phyloP scores from a whole-genome alignment of 2,888 invertebrate species.

The Drosophila buzzatii region DNA sequence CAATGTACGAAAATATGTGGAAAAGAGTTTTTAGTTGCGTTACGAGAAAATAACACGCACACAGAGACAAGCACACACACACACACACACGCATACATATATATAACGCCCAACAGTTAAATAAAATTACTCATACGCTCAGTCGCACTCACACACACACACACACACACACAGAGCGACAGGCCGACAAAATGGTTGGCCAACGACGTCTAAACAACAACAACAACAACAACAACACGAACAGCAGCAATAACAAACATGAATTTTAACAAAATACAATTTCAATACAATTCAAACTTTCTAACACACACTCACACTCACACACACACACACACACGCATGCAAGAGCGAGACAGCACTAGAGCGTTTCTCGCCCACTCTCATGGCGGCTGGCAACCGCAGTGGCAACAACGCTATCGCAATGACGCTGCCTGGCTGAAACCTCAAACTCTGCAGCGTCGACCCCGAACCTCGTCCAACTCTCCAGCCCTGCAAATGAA shows the following conservation, averaged over 20 bases:
- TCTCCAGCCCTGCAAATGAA: conserved; percentile 45
- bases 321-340: conserved; percentile 22
- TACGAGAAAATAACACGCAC: conserved; percentile 67
- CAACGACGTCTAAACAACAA: conserved; percentile 77
- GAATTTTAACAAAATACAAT: conserved; percentile 83
- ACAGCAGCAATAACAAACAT: conserved; percentile 76
- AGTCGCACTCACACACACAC: conserved; percentile 46
- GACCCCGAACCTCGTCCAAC: background rate
- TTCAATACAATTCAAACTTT: conserved; percentile 84
- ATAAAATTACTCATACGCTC: conserved; percentile 80
- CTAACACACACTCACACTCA: conserved; percentile 71
- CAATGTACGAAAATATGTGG: conserved; percentile 57
- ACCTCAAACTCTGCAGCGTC: conserved; percentile 7
- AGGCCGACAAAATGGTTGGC: conserved; percentile 81
- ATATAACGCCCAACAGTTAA: conserved; percentile 44
- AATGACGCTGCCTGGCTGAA: conserved; percentile 50
- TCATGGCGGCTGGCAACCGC: conserved; percentile 58
- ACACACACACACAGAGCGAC: conserved; percentile 32
- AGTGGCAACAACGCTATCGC: conserved; percentile 74
- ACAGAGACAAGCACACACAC: conserved; percentile 15
- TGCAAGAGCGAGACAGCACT: conserved; percentile 39
- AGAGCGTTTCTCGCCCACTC: conserved; percentile 32
- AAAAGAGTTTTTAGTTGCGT: conserved; percentile 72
- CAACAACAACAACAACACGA: conserved; percentile 42
- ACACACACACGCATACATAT: conserved; percentile 11